A percentile compares a stretch with the other conserved stretches of the same genome.
Evolutionary conservation across 2,888 invertebrate species (phyloP).

Genomic region (Chrysomela aeneicollis): DNA sequence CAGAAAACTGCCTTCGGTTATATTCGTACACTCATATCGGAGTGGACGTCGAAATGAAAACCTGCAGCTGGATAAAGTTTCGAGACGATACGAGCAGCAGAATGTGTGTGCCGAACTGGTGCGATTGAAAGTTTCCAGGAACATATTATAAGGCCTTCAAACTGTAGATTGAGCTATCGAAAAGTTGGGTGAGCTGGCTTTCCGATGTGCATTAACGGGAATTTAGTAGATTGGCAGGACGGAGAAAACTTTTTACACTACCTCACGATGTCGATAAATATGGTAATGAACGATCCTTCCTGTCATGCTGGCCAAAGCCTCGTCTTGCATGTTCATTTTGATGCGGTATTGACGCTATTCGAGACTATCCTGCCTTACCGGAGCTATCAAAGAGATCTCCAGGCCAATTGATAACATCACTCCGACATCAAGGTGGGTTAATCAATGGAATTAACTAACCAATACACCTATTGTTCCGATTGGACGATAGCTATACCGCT

Average conservation of each 20-base stretch:
- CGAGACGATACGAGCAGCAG: conserved; percentile 45
- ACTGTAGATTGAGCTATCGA: conserved; percentile 48
- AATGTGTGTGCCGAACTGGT: conserved; percentile 56
- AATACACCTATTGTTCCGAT: conserved; percentile 45
- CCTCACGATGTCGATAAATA: conserved; percentile 53
- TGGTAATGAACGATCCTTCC: conserved; percentile 54
- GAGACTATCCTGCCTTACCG: conserved; percentile 26
- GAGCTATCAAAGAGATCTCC: conserved; percentile 36
- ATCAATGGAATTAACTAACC: conserved; percentile 46
- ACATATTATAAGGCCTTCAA: conserved; percentile 54
- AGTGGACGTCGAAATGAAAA: conserved; percentile 33
- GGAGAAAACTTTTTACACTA: conserved; percentile 50
- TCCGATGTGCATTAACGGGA: conserved; percentile 53
- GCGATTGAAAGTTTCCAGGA: conserved; percentile 56
- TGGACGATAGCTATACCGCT: conserved; percentile 35
- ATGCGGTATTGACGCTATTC: conserved; percentile 25
- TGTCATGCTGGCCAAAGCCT: conserved; percentile 47
- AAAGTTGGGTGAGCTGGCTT: conserved; percentile 44
- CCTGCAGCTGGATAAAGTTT: conserved; percentile 31
- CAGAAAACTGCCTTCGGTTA: conserved; percentile 27
- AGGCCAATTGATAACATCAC: conserved; percentile 35
- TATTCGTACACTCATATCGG: conserved; percentile 17
- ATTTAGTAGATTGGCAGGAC: conserved; percentile 54
- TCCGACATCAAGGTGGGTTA: conserved; percentile 38
- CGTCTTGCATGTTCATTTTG: conserved; percentile 52